phyloP scores from a whole-genome alignment of 2,113 vertebrate species.

The Amia ocellicauda region DNA sequence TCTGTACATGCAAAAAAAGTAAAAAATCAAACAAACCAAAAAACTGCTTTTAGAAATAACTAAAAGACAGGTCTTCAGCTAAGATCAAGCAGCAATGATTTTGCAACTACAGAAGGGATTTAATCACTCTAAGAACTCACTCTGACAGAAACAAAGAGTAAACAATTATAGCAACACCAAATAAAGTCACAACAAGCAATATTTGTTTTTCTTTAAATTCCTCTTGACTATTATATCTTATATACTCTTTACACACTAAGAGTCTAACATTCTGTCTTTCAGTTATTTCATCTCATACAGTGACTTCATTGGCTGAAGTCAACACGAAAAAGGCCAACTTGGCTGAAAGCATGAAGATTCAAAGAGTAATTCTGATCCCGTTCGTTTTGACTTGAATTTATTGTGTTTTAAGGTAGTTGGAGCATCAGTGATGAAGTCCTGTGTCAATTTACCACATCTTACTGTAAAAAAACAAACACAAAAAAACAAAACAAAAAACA shows the following conservation, averaged over 20 bases:
- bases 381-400: constrained; percentile 13
- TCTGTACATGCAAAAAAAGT: constrained; percentile 84
- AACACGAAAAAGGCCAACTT: constrained; percentile 61
- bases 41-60: constrained; percentile 75
- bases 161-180: constrained; percentile 82
- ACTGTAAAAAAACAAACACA: too few relatives aligned
- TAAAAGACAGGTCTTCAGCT: constrained; percentile 78
- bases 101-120: constrained; percentile 67
- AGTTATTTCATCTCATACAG: constrained; percentile 77
- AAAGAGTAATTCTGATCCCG: constrained; percentile 23
- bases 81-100: constrained; percentile 71
- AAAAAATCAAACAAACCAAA: constrained; percentile 42
- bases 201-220: constrained; percentile 52
- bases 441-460: too few relatives aligned
- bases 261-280: constrained; percentile 79
- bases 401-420: constrained; percentile 31
- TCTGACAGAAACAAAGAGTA: constrained; percentile 65
- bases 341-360: constrained; percentile 54
- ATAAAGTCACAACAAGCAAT: constrained; percentile 90
- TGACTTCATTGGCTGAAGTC: constrained; percentile 65
- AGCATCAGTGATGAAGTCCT: constrained; percentile 33
- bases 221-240: constrained; percentile 72
- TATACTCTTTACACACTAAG: constrained; percentile 74
- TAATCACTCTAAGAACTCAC: constrained; percentile 44
- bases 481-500: too few relatives aligned